Evolutionary conservation across 2,888 invertebrate genomes (phyloP), one percentile per base, ranked within the genome.

Genomic region (Hydrotaea cyrtoneurina): DNA sequence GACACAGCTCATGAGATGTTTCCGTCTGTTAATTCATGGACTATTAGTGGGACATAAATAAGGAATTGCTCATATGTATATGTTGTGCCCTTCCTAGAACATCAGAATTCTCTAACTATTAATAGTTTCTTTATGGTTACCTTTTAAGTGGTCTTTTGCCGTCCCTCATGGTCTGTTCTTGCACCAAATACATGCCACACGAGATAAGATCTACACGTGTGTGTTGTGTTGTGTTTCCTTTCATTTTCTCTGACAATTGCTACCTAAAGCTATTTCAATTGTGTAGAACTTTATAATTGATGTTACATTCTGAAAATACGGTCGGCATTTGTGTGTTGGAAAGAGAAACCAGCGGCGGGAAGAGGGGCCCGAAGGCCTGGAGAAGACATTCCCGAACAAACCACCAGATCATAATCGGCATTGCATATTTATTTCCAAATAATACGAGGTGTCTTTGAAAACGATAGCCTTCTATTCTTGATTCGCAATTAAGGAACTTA

Each of bases 261-360:
- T 23, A 15, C 59, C 59, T 59, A 3, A 1, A 59, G 59, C 59
- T 59, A 59, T 59, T 59, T 26, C 59, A 59, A 23, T 59, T 59
- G 59, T 59, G 59, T 59, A 59, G 59, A 59, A 23, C 59, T 59
- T 59, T 59, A 59, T 59, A 59, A 59, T 59, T 59, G 59, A 59
- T 59, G 59, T 59, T 50, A n/a, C n/a, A n/a, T 50, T 50, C 50
- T 15, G 15, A 50, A 50, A n/a, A 43, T 43, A 43, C 43, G 43
- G 10, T n/a, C n/a, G n/a, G n/a, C n/a, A n/a, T n/a, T n/a, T n/a
- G n/a, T n/a, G n/a, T n/a, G n/a, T n/a, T n/a, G n/a, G n/a, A n/a
- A n/a, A n/a, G n/a, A n/a, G n/a, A n/a, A n/a, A n/a, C n/a, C n/a
- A n/a, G n/a, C n/a, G n/a, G n/a, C n/a, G n/a, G n/a, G n/a, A n/a